phyloP scores from a whole-genome alignment of 1,140 invertebrate genomes.

The Anadara kagoshimensis region DNA sequence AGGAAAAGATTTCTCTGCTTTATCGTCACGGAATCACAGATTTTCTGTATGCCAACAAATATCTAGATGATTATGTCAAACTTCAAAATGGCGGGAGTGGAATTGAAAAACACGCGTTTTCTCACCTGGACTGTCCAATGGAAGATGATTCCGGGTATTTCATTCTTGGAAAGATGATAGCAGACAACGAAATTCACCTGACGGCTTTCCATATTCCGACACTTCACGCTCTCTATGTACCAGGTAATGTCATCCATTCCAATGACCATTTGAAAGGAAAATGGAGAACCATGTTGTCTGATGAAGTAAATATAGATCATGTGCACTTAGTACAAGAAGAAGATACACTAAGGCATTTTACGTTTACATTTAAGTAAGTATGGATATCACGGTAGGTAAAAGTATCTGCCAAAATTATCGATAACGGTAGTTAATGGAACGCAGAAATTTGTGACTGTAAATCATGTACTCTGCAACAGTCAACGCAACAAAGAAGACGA shows the following conservation, averaged over 20 bases:
- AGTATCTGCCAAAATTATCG: too few relatives aligned
- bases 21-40: constrained; percentile 41
- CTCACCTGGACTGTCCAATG: constrained; percentile 46
- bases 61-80: constrained; percentile 42
- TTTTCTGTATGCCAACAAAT: constrained; percentile 39
- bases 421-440: too few relatives aligned
- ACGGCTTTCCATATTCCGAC: constrained; percentile 34
- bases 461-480: too few relatives aligned
- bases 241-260: constrained; percentile 30
- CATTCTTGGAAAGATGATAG: constrained; percentile 36
- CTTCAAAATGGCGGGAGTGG: constrained; percentile 35
- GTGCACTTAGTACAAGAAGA: constrained; percentile 30
- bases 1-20: constrained; percentile 36
- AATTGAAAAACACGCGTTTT: constrained; percentile 40
- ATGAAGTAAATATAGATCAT: constrained; percentile 39
- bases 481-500: too few relatives aligned
- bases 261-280: constrained; percentile 42
- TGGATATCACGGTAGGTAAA: too few relatives aligned
- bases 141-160: constrained; percentile 37
- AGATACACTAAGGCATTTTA: too few relatives aligned
- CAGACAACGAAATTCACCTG: constrained; percentile 33
- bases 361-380: too few relatives aligned
- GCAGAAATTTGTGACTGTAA: too few relatives aligned
- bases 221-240: constrained; percentile 36
- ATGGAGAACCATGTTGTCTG: constrained; percentile 44